Conservation (phyloP, 2,797 vertebrate genomes). For the Aselliscus stoliczkanus region DNA sequence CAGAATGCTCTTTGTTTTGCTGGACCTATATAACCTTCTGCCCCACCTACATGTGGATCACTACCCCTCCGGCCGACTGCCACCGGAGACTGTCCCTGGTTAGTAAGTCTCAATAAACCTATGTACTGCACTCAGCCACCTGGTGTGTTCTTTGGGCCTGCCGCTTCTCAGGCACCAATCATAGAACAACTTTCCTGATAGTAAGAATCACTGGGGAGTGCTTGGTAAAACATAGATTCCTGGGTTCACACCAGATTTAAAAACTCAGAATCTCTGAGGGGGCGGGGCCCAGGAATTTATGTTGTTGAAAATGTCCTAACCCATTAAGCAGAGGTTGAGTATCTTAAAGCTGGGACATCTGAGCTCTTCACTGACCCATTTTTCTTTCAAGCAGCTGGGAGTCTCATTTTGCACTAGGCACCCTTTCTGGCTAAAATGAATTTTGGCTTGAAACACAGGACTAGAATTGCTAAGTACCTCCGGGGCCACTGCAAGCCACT, state of each 20-base stretch:
- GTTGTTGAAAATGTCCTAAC: conserved; percentile 46
- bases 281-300: neutral
- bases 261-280: neutral
- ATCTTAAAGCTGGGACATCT: conserved; percentile 45
- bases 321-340: conserved; percentile 45
- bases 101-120: no score
- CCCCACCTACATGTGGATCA: no score
- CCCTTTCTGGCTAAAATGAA: conserved; percentile 59
- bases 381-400: conserved; percentile 44
- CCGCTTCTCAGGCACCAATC: no score
- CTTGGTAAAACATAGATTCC: conserved; percentile 12
- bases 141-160: no score
- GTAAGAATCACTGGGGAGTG: conserved; percentile 11
- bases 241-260: neutral
- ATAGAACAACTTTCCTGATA: neutral
- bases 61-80: no score
- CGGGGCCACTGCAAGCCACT: conserved; percentile 42
- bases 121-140: no score
- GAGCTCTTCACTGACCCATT: conserved; percentile 57
- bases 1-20: no score
- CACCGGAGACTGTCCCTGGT: no score
- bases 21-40: no score
- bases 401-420: conserved; percentile 55
- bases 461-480: conserved; percentile 61
- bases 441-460: conserved; percentile 54